Evolutionary conservation across 2,888 invertebrate species (phyloP), one percentile per base, ranked within the genome.

Genomic region (Oscheius onirici): DNA sequence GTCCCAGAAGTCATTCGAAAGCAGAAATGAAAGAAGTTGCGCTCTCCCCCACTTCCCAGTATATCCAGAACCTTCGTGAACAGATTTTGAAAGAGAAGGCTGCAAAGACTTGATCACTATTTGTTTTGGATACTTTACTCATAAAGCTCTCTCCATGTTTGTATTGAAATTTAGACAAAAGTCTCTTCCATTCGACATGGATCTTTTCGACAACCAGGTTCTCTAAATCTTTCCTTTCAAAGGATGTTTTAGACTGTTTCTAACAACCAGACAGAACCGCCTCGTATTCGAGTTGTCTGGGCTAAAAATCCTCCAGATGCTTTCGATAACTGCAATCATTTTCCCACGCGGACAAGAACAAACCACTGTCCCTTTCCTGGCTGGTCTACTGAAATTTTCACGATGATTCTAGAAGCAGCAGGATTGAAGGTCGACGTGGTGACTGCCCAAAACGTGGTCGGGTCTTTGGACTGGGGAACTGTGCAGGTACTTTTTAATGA

Each of bases 271-370:
- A 66, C 54, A 5, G 15, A 17, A 5, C 52, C 17, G 20, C 17
- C 52, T 1, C 24, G 20, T 10, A 70, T 83, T 26, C 79, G 82
- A 26, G 78, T 83, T 5, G 75, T 81, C 10, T 73, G 82, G 58
- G 83, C 77, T 28, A 70, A 72, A 13, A 83, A 82, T 72, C 83
- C 83, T 0, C 83, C 83, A 10, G 83, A 83, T 71, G 82, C 80
- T 8, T 83, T 74, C 41, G 65, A 73, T 20, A 78, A 76, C 43
- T 83, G 83, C 46, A 72, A 69, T 5, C 63, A 71, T 17, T 83
- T 83, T 51, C 83, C 83, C 20, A 77, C 74, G 43, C 70, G 79
- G 0, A 65, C 46, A 44, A 80, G 81, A 11, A 77, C 63, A 54
- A n/a, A 79, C 20, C 71, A 77, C 34, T 83, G 83, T 60, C 79